These are phyloP conservation scores for Abramis brama DNA, from an alignment of 2,113 vertebrate species.

Conservation along the genomic window DNA sequence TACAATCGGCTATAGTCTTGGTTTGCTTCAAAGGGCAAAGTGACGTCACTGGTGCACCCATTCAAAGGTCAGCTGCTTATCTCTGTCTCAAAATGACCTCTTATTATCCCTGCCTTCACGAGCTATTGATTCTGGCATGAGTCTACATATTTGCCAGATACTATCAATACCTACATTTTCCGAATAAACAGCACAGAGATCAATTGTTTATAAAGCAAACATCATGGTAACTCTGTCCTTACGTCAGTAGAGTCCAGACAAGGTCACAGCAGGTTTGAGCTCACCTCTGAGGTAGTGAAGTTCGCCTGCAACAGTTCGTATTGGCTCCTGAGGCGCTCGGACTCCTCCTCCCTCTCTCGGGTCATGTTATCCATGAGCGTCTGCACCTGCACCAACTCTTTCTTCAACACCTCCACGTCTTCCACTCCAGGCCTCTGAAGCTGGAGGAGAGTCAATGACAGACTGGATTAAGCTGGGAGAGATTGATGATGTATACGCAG, in stretches of 20 bases:
- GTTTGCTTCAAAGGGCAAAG: background rate
- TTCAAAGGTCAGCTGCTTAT: slow-evolving; percentile 12
- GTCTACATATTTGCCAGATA: background rate
- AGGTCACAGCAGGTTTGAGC: slow-evolving; percentile 21
- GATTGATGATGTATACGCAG: slow-evolving; percentile 2
- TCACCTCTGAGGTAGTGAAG: slow-evolving; percentile 88
- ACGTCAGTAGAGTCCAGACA: background rate
- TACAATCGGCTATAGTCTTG: background rate
- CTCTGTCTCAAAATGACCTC: slow-evolving; percentile 4
- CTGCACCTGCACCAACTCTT: slow-evolving; percentile 95
- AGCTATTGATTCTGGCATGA: slow-evolving; percentile 23
- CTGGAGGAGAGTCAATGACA: slow-evolving; percentile 69
- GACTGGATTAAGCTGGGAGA: slow-evolving; percentile 4
- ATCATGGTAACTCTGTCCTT: background rate
- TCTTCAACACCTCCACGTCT: slow-evolving; percentile 94
- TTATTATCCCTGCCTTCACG: background rate
- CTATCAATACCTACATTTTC: slow-evolving; percentile 21
- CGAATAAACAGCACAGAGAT: slow-evolving; percentile 11
- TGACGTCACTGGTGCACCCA: background rate
- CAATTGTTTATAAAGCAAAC: background rate
- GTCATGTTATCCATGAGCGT: slow-evolving; percentile 95
- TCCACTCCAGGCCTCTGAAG: slow-evolving; percentile 95
- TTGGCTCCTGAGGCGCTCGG: slow-evolving; percentile 86
- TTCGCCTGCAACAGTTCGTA: slow-evolving; percentile 86
- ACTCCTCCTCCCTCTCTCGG: slow-evolving; percentile 89